Conservation (phyloP, 2,113 vertebrate species). For the Hydrochoerus hydrochaeris region DNA sequence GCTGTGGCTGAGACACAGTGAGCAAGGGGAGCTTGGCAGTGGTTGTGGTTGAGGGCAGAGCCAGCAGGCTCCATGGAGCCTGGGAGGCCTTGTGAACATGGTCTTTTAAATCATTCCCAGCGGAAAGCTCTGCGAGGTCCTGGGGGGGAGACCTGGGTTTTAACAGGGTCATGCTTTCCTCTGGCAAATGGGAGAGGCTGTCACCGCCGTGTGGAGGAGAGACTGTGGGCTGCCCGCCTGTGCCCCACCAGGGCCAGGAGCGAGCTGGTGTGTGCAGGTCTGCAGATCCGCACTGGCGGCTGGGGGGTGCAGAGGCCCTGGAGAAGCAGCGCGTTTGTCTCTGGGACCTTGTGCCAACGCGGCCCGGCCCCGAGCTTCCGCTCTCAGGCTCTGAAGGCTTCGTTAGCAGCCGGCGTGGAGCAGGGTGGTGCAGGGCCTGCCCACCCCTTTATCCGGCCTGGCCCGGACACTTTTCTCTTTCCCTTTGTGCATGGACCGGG, state of each 20-base stretch:
- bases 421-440: not conserved
- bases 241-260: not conserved
- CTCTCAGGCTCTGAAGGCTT: not conserved
- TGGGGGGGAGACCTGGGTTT: not conserved
- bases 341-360: not conserved
- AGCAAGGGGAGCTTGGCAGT: accelerated
- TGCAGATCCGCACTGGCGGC: not conserved
- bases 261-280: not conserved
- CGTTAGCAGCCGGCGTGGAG: not conserved
- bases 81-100: accelerated
- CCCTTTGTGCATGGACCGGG: conserved; percentile 6
- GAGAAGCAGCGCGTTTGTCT: not conserved
- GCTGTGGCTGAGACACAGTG: accelerated
- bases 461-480: not conserved
- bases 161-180: too few relatives aligned
- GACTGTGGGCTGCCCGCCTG: not conserved
- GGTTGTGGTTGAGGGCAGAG: accelerated
- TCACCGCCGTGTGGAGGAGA: not conserved
- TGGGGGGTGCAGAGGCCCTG: not conserved
- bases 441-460: conserved; percentile 1
- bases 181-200: not conserved
- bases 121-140: accelerated
- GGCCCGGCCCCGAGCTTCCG: too few relatives aligned
- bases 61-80: accelerated
- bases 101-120: not conserved